Conservation (phyloP, 2,797 vertebrate species). For the Naso thynnoides region DNA sequence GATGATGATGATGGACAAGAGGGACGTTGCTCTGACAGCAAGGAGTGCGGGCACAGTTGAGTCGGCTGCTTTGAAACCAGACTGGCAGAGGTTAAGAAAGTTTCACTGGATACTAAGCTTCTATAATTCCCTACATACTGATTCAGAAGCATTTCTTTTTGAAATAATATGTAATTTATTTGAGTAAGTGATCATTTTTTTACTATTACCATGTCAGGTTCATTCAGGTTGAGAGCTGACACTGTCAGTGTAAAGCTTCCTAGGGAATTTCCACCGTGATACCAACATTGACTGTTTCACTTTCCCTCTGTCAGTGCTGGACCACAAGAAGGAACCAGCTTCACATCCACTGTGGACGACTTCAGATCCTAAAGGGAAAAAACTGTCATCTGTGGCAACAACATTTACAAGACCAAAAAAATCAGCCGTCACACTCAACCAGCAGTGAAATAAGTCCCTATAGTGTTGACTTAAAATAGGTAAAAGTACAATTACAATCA, state of each 20-base stretch:
- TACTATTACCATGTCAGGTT: not conserved
- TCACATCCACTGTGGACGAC: not conserved
- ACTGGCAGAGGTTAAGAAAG: not conserved
- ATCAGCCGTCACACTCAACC: not conserved
- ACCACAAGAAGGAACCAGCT: constrained; percentile 21
- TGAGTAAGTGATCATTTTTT: not conserved
- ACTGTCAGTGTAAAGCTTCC: not conserved
- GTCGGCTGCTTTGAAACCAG: not conserved
- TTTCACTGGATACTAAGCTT: not conserved
- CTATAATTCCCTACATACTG: not conserved
- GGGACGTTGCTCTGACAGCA: not conserved
- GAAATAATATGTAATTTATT: not conserved
- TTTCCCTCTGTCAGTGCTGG: constrained; percentile 13
- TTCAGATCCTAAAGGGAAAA: not conserved
- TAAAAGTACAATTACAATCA: not conserved
- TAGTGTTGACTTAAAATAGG: not conserved
- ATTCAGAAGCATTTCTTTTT: not conserved
- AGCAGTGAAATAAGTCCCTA: not conserved
- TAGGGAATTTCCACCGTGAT: constrained; percentile 22
- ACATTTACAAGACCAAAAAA: not conserved
- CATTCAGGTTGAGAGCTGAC: not conserved
- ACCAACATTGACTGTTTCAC: constrained; percentile 27
- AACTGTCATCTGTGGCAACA: not conserved
- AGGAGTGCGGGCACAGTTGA: not conserved
- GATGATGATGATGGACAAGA: not conserved